These are phyloP conservation scores for Myioborus melanocephalus DNA, from an alignment of 2,797 vertebrate genomes.

Conservation along the genomic window DNA sequence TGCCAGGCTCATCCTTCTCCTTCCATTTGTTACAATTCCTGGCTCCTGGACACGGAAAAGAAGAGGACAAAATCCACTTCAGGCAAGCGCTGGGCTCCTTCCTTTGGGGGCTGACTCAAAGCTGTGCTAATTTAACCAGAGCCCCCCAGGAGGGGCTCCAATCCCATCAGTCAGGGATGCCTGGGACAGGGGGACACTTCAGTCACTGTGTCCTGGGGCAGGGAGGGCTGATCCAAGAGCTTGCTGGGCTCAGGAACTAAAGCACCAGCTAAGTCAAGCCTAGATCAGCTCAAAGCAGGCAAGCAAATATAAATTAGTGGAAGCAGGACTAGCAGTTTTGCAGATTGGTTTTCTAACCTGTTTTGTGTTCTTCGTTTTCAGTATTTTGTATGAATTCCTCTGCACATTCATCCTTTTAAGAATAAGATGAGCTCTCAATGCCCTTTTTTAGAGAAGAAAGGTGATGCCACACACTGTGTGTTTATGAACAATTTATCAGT, in stretches of 20 bases:
- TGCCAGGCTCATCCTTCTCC: neutral
- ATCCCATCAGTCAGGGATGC: neutral
- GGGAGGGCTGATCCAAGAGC: neutral
- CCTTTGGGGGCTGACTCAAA: neutral
- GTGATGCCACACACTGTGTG: neutral
- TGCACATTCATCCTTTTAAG: neutral
- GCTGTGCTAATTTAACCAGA: neutral
- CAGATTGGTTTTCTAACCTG: neutral
- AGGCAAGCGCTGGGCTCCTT: neutral
- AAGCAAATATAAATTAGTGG: neutral
- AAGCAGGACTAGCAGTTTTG: neutral
- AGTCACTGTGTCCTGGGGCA: neutral
- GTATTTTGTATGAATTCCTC: neutral
- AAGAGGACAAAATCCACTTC: neutral
- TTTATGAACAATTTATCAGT: conserved; percentile 7
- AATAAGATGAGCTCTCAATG: neutral
- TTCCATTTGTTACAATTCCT: neutral
- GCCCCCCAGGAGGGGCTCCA: neutral
- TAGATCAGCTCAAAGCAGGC: neutral
- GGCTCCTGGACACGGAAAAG: fast-evolving
- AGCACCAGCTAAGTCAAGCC: neutral
- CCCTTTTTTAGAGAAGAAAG: neutral
- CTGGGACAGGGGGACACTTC: neutral
- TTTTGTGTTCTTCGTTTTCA: neutral
- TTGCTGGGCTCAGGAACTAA: neutral